A percentile compares a stretch with the other conserved stretches of the same genome.
phyloP scores from a whole-genome alignment of 2,888 invertebrate species.

The Spodoptera littoralis region DNA sequence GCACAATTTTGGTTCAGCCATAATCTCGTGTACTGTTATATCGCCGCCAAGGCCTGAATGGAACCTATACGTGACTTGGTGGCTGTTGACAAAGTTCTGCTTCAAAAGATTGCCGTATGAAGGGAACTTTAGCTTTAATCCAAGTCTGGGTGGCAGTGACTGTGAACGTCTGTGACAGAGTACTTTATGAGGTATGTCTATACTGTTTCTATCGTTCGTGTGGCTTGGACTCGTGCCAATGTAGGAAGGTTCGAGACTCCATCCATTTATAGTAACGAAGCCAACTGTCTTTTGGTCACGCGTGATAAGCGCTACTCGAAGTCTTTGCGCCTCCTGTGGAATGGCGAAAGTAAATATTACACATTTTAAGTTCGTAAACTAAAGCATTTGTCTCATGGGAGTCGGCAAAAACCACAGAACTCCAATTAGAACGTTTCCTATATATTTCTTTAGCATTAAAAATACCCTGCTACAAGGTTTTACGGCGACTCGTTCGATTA shows the following conservation, averaged over 20 bases:
- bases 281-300: constrained; percentile 92
- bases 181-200: constrained; percentile 79
- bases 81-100: constrained; percentile 93
- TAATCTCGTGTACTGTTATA: constrained; percentile 97
- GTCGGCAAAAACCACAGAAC: no score
- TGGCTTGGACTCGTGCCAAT: constrained; percentile 92
- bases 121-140: constrained; percentile 94
- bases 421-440: no score
- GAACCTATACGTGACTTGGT: constrained; percentile 93
- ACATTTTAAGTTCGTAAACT: no score
- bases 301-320: constrained; percentile 89
- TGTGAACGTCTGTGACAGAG: constrained; percentile 91
- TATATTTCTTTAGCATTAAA: no score
- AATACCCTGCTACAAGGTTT: no score
- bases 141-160: constrained; percentile 94
- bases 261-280: constrained; percentile 95
- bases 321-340: constrained; percentile 84
- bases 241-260: constrained; percentile 94
- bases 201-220: constrained; percentile 80
- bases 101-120: constrained; percentile 92
- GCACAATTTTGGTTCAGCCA: constrained; percentile 96
- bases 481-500: no score
- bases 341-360: neutral
- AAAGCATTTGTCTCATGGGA: neutral
- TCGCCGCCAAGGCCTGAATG: constrained; percentile 97